Conservation (phyloP, 1,140 invertebrate species). For the Stegodyphus mimosarum region DNA sequence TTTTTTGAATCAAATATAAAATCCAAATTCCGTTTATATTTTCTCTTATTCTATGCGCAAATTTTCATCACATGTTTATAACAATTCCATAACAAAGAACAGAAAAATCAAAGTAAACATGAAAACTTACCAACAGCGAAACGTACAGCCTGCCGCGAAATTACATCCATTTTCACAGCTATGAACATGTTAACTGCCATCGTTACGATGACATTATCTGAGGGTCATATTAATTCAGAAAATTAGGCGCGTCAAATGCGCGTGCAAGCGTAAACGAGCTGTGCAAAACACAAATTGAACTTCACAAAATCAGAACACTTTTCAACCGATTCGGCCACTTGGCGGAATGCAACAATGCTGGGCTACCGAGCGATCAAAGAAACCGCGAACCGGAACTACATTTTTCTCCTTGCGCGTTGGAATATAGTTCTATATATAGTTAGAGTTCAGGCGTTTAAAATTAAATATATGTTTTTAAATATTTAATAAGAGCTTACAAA, state of each 20-base stretch:
- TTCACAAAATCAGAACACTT: constrained; percentile 15
- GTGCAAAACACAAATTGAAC: constrained; percentile 9
- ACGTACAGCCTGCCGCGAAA: neutral
- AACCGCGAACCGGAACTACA: constrained; percentile 48
- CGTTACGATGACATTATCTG: constrained; percentile 15
- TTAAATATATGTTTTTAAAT: neutral
- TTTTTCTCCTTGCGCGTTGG: neutral
- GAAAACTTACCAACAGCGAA: constrained; percentile 21
- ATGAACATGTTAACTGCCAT: neutral
- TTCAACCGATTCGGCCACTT: constrained; percentile 7
- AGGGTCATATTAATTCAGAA: constrained; percentile 42
- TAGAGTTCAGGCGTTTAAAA: neutral
- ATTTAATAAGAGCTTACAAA: too few species aligned
- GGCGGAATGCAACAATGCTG: constrained; percentile 34
- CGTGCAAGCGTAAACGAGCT: constrained; percentile 32
- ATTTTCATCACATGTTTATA: too few species aligned
- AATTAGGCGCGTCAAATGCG: constrained; percentile 45
- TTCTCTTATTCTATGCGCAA: too few species aligned
- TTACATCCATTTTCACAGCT: constrained; percentile 31
- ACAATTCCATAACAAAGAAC: too few species aligned
- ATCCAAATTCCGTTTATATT: too few species aligned
- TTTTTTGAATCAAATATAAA: too few species aligned
- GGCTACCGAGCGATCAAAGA: constrained; percentile 33
- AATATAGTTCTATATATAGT: constrained; percentile 3
- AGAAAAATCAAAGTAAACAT: constrained; percentile 8